A percentile compares a stretch with the other conserved stretches of the same genome.
Conservation (phyloP, 2,888 invertebrate species). For the Cecidostiba fungosa region DNA sequence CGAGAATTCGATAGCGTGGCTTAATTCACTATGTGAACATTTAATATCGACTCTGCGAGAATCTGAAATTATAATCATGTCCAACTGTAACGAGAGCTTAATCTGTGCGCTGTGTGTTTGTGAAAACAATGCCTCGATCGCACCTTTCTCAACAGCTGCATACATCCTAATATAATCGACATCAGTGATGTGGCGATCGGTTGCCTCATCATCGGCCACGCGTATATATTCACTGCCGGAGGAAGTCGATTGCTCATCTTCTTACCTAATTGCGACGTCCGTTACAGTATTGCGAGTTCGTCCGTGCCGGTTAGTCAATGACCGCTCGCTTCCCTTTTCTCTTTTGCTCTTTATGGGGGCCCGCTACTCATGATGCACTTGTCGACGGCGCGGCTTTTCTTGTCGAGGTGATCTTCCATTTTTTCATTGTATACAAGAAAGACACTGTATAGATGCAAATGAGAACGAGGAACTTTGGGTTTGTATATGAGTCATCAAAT, state of each 20-base stretch:
- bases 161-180: neutral
- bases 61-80: neutral
- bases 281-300: constrained; percentile 48
- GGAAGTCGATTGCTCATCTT: constrained; percentile 71
- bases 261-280: constrained; percentile 67
- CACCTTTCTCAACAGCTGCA: constrained; percentile 1
- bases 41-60: neutral
- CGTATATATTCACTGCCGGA: constrained; percentile 24
- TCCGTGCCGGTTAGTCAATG: constrained; percentile 50
- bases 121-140: neutral
- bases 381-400: neutral
- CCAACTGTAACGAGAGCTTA: neutral
- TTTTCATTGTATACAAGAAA: no score
- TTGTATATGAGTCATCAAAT: no score
- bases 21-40: no score
- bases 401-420: no score
- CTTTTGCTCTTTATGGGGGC: neutral
- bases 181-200: neutral
- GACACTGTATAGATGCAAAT: no score
- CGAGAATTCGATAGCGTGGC: neutral
- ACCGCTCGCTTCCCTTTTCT: constrained; percentile 34
- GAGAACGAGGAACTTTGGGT: no score
- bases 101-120: neutral
- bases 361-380: neutral
- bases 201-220: constrained; percentile 62